Conservation (phyloP, 2,888 invertebrate species). For the Chorisops tibialis region DNA sequence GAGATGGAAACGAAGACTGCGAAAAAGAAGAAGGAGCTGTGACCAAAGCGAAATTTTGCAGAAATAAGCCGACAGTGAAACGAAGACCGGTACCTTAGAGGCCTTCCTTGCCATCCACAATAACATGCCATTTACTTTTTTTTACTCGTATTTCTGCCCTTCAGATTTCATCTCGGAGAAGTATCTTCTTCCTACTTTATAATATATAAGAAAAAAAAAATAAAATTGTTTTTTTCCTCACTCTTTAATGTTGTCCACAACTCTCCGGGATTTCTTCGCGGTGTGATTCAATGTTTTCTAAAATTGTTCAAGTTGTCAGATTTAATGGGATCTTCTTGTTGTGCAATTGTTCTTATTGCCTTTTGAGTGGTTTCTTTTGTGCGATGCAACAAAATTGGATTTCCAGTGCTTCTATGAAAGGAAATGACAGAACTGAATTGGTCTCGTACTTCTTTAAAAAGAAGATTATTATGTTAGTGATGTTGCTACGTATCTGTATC, state of each 20-base stretch:
- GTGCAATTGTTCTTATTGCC: constrained; percentile 31
- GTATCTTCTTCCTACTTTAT: background rate
- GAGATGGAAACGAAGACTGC: background rate
- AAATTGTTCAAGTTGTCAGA: constrained; percentile 35
- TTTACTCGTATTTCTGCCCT: background rate
- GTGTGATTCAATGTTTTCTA: constrained; percentile 34
- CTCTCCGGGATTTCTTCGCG: constrained; percentile 23
- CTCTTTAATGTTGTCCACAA: constrained; percentile 18
- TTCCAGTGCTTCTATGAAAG: constrained; percentile 30
- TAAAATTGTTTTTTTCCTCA: background rate
- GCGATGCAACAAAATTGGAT: constrained; percentile 28
- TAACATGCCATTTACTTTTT: background rate
- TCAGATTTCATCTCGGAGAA: background rate
- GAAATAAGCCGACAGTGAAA: background rate
- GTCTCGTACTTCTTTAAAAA: constrained; percentile 20
- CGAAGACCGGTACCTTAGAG: background rate
- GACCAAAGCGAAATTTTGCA: constrained; percentile 2
- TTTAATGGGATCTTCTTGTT: constrained; percentile 34
- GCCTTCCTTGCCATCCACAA: constrained; percentile 10
- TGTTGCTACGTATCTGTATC: background rate
- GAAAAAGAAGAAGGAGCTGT: background rate
- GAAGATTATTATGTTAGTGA: constrained; percentile 16
- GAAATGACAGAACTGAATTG: constrained; percentile 32
- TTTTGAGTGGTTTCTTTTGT: constrained; percentile 31
- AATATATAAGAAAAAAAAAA: too few relatives aligned